Percentiles rank a stretch among this genome's conserved stretches.
These are phyloP conservation scores for Lagorchestes hirsutus DNA, from an alignment of 2,797 vertebrate genomes.

Conservation along the genomic window DNA sequence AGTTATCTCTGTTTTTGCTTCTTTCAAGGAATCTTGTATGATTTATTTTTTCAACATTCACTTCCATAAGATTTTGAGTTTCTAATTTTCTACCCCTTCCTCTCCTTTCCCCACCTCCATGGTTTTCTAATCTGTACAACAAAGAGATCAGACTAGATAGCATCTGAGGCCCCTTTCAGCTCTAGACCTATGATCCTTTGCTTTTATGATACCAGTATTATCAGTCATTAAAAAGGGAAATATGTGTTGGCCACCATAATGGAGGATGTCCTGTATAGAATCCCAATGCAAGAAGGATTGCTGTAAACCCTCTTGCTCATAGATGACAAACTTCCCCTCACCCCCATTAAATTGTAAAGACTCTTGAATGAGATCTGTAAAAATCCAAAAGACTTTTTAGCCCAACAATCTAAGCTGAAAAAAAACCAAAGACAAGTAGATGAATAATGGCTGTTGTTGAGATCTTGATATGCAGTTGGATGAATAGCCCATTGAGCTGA, in stretches of 20 bases:
- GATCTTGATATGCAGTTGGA: background rate
- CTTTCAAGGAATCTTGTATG: too few species aligned
- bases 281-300: background rate
- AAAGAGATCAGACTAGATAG: background rate
- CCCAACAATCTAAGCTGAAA: background rate
- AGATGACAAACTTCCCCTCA: background rate
- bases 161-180: background rate
- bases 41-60: too few species aligned
- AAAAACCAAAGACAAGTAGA: background rate
- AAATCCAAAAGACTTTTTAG: background rate
- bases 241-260: background rate
- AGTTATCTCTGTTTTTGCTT: too few species aligned
- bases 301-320: background rate
- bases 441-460: background rate
- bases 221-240: background rate
- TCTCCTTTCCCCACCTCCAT: background rate
- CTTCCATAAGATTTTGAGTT: too few species aligned
- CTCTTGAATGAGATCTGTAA: background rate
- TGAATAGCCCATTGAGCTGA: background rate
- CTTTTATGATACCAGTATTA: background rate
- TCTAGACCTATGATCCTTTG: background rate
- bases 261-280: background rate
- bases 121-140: background rate
- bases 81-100: too few species aligned
- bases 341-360: background rate